Percentiles rank a stretch among this genome's conserved stretches.
Evolutionary conservation across 1,140 invertebrate species (phyloP).

Genomic region (Parasteatoda tepidariorum): DNA sequence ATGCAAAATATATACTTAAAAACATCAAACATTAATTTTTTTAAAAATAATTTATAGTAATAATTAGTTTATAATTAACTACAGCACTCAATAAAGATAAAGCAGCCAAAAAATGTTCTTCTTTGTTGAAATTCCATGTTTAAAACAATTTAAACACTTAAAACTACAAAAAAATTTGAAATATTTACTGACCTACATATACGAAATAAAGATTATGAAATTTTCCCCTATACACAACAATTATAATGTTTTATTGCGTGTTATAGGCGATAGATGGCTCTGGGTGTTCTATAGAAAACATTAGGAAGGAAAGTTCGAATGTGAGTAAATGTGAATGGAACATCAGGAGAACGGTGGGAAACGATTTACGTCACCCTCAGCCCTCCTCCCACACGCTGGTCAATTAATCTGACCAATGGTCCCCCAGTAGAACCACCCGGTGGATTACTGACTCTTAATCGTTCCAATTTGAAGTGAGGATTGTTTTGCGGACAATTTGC

Average conservation of each 20-base stretch:
- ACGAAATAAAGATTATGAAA: not conserved
- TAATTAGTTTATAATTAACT: too few relatives aligned
- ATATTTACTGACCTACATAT: not conserved
- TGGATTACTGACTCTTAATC: constrained; percentile 56
- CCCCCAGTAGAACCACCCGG: constrained; percentile 33
- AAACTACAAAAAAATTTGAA: too few relatives aligned
- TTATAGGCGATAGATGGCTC: constrained; percentile 52
- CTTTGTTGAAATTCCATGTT: too few relatives aligned
- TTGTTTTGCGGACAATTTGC: constrained; percentile 48
- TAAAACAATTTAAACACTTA: too few relatives aligned
- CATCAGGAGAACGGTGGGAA: constrained; percentile 1
- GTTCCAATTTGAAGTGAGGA: constrained; percentile 47
- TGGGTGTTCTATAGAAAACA: constrained; percentile 35
- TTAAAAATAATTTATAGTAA: too few relatives aligned
- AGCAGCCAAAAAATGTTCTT: too few relatives aligned
- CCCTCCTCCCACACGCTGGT: constrained; percentile 29
- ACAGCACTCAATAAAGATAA: too few relatives aligned
- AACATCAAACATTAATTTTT: too few relatives aligned
- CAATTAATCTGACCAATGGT: constrained; percentile 52
- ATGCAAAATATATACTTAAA: too few relatives aligned
- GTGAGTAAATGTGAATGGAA: not conserved
- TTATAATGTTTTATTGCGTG: constrained; percentile 28
- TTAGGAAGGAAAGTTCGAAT: not conserved
- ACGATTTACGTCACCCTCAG: constrained; percentile 38
- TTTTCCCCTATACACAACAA: not conserved